Evolutionary conservation across 2,113 vertebrate genomes (phyloP), one percentile per base, ranked within the genome.

Genomic region (Ploceus nigricollis): DNA sequence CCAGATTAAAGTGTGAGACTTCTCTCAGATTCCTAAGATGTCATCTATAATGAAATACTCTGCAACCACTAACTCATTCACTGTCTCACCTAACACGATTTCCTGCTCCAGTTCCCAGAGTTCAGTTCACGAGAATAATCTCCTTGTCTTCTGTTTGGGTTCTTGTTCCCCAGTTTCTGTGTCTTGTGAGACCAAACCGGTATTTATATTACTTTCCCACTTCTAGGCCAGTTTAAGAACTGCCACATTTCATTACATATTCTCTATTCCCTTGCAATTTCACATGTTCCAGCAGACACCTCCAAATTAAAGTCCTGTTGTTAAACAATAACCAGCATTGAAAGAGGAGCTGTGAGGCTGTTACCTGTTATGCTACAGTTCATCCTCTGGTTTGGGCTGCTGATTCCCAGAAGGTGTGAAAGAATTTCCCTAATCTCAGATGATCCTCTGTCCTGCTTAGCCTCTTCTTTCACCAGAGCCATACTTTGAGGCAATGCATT

Each of bases 31-130:
- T 75, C 93, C 73, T 44, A 47, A 75, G 78, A 84, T 68, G 61
- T 68, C 61, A 85, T 39, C 90, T 61, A 4, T 87, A 66, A 87
- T 48, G 61, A 87, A 93, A 91, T 71, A 77, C n/a, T 53, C 77
- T 3, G 1, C 57, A 51, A 82, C 33, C n/a, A 9, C 90, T 93
- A 91, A 58, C 60, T 84, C 87, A 18, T 86, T 91, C 82, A 54
- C 75, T 73, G 58, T 53, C 66, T 92, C 79, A 22, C 63, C 92
- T 93, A 77, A 86, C 80, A 71, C 1, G 1, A 82, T 90, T 91
- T 94, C 87, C 84, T 91, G 84, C 90, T 91, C 82, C 61, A 58
- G 42, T 94, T 96, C 90, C 79, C 4, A 3, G 75, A 86, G 82
- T 73, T 92, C 85, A 82, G 54, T 54, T 92, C 88, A 83, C 0